phyloP scores from a whole-genome alignment of 2,797 vertebrate genomes.

The Lemur catta region DNA sequence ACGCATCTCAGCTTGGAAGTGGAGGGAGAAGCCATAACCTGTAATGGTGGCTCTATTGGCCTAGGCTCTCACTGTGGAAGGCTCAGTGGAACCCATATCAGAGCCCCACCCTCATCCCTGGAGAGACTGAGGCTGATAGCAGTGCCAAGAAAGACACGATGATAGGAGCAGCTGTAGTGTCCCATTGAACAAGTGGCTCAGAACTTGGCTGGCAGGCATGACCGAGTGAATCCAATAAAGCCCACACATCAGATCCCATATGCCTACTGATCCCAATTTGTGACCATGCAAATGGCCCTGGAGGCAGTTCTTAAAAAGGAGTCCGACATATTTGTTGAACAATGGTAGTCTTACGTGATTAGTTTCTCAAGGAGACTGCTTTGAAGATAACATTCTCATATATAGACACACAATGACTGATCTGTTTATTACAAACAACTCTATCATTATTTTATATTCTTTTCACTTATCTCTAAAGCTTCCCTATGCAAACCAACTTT shows the following conservation, averaged over 20 bases:
- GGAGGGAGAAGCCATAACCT: not conserved
- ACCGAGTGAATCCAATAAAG: not conserved
- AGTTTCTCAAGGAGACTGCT: not conserved
- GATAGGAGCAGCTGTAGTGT: not conserved
- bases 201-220: not conserved
- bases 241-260: too few species aligned
- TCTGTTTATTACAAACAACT: not conserved
- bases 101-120: not conserved
- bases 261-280: not conserved
- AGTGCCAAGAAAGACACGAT: not conserved
- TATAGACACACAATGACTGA: not conserved
- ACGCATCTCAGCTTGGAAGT: not conserved
- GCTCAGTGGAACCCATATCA: not conserved
- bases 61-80: not conserved
- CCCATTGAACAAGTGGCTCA: not conserved
- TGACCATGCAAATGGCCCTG: not conserved
- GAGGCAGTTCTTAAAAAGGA: not conserved
- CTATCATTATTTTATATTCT: not conserved
- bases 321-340: not conserved
- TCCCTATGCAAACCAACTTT: not conserved
- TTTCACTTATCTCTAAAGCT: not conserved
- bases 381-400: not conserved
- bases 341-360: not conserved
- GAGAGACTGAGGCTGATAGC: not conserved
- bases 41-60: fast-evolving